phyloP scores from a whole-genome alignment of 2,797 vertebrate genomes.

The Liasis olivaceus region DNA sequence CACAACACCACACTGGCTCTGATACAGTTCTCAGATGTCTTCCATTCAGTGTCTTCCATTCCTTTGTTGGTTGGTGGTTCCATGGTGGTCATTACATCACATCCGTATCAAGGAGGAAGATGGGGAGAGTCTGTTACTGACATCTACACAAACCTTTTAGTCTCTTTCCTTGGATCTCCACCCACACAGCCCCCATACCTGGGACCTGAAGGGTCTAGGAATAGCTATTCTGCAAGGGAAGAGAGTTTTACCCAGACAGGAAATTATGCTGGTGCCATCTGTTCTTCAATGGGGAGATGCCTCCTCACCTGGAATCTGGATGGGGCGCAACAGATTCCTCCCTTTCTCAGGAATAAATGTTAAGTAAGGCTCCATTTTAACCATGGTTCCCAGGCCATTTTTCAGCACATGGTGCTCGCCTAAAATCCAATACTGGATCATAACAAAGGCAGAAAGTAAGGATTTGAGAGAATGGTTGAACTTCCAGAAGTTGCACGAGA shows the following conservation, averaged over 20 bases:
- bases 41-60: too few species aligned
- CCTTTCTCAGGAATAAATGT: not conserved
- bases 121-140: not conserved
- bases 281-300: not conserved
- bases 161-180: not conserved
- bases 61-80: not conserved
- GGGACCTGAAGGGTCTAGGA: not conserved
- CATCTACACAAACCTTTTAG: not conserved
- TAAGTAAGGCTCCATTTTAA: not conserved
- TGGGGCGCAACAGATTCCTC: not conserved
- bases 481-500: too few species aligned
- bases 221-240: not conserved
- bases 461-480: too few species aligned
- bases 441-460: too few species aligned
- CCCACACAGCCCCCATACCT: not conserved
- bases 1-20: not conserved
- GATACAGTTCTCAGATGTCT: not conserved
- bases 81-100: not conserved
- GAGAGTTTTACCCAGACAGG: not conserved
- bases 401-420: too few species aligned
- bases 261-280: not conserved
- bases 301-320: not conserved
- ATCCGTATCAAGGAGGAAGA: not conserved
- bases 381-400: not conserved
- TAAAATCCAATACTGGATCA: too few species aligned